Conservation (phyloP, 2,888 invertebrate genomes). For the Megalurothrips usitatus region DNA sequence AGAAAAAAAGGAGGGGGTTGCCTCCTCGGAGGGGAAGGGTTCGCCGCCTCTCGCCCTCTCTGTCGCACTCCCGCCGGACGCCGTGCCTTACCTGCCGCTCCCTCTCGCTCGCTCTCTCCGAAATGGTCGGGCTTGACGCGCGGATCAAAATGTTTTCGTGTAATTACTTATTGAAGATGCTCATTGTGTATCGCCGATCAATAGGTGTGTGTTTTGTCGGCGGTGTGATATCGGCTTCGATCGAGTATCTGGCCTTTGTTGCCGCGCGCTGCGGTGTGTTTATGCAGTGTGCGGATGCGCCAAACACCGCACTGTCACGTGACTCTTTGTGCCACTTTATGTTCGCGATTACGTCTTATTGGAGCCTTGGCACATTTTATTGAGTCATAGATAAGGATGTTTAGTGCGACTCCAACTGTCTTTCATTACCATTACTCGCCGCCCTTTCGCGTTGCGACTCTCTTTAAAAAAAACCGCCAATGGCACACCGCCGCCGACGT, state of each 20-base stretch:
- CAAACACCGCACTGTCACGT: neutral
- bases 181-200: conserved; percentile 17
- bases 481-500: neutral
- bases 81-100: neutral
- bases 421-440: neutral
- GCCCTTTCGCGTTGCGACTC: neutral
- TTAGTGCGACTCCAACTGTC: neutral
- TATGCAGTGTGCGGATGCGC: conserved; percentile 18
- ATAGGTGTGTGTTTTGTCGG: conserved; percentile 26
- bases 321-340: conserved; percentile 22
- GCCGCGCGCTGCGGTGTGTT: neutral
- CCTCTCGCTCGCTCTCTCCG: neutral
- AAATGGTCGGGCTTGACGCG: conserved; percentile 9
- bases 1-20: neutral
- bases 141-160: conserved; percentile 26
- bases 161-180: conserved; percentile 23
- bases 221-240: conserved; percentile 22
- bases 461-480: neutral
- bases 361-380: conserved; percentile 17
- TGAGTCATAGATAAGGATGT: conserved; percentile 20
- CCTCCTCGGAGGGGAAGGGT: neutral
- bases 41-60: neutral
- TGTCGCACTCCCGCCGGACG: neutral
- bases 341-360: conserved; percentile 23
- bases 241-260: conserved; percentile 20